Evolutionary conservation across 2,113 vertebrate genomes (phyloP).

Genomic region (Macrotis lagotis): DNA sequence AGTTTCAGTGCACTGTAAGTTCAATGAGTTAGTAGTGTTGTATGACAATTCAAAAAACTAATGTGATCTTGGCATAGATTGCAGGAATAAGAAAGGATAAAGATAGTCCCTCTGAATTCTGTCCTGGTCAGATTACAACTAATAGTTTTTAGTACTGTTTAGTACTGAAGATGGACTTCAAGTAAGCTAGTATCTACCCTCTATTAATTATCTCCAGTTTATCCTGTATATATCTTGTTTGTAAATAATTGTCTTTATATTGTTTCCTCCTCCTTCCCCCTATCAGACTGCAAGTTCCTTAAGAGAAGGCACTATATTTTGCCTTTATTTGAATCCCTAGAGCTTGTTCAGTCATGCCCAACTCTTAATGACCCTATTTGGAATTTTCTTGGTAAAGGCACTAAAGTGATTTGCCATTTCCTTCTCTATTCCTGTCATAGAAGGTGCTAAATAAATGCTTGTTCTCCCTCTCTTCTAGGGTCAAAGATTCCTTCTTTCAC

Average conservation of each 20-base stretch:
- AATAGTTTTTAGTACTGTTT: not conserved
- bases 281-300: not conserved
- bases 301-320: too few relatives aligned
- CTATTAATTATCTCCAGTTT: not conserved
- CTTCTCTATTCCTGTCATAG: too few relatives aligned
- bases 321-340: not conserved
- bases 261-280: not conserved
- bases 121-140: not conserved
- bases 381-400: too few relatives aligned
- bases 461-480: not conserved
- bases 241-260: not conserved
- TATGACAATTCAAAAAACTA: too few relatives aligned
- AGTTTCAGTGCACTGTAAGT: too few relatives aligned
- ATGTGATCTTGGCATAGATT: too few relatives aligned
- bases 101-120: not conserved
- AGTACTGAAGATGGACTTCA: not conserved
- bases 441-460: not conserved
- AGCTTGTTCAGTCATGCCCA: not conserved
- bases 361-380: too few relatives aligned
- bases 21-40: too few relatives aligned
- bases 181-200: not conserved
- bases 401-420: too few relatives aligned
- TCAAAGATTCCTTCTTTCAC: not conserved
- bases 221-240: not conserved
- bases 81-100: too few relatives aligned